Conservation (phyloP, 2,888 invertebrate genomes). For the Hyposoter didymator region DNA sequence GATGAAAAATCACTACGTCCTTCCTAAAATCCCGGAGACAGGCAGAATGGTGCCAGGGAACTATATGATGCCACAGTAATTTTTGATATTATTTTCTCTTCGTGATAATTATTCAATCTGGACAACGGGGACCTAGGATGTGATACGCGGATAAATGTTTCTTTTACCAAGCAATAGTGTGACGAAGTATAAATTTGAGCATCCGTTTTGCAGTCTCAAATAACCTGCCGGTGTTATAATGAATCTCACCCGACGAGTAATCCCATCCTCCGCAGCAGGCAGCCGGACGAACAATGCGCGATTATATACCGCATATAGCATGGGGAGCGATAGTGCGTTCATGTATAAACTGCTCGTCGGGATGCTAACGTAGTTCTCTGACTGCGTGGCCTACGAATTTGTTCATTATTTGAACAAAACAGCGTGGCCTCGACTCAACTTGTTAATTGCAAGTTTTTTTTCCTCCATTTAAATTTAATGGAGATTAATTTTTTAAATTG, state of each 20-base stretch:
- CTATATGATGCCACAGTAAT: too few species aligned
- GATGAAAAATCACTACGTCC: too few species aligned
- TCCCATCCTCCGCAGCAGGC: slow-evolving; percentile 56
- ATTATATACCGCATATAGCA: slow-evolving; percentile 43
- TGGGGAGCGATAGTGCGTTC: slow-evolving; percentile 39
- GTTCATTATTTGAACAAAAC: slow-evolving; percentile 25
- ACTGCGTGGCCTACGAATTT: slow-evolving; percentile 31
- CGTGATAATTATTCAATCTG: too few species aligned
- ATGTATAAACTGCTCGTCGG: slow-evolving; percentile 26
- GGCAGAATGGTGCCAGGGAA: too few species aligned
- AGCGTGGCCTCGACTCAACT: background rate
- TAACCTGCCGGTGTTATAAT: slow-evolving; percentile 50
- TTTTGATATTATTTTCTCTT: too few species aligned
- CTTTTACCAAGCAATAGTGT: slow-evolving; percentile 21
- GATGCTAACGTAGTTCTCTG: slow-evolving; percentile 26
- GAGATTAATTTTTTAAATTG: background rate
- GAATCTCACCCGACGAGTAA: slow-evolving; percentile 58
- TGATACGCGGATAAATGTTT: too few species aligned
- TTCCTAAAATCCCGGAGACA: too few species aligned
- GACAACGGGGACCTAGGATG: too few species aligned
- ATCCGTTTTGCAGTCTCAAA: slow-evolving; percentile 49
- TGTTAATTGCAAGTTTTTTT: slow-evolving; percentile 3
- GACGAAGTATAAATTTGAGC: slow-evolving; percentile 4
- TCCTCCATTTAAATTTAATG: background rate
- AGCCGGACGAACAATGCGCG: slow-evolving; percentile 53